Base-by-base conservation (phyloP, 2,113 vertebrate genomes). In the Mirounga angustirostris region DNA sequence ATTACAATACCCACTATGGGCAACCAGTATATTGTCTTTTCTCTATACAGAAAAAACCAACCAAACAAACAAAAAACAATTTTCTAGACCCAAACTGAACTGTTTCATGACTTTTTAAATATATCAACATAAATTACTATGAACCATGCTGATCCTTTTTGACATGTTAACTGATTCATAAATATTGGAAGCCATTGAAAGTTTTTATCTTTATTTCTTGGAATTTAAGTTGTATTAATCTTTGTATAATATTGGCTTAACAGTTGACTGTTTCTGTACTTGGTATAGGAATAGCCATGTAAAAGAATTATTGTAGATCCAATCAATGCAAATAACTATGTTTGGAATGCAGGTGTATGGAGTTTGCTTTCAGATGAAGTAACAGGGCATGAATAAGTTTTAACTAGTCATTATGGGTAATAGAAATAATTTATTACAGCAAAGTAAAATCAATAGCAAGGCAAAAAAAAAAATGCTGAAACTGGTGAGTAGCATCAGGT, bases 351-450 rank as follows among this genome's bases (percentile, higher is more conserved):
- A 97, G 69, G 61, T 96, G 2, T 96, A 89, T 58, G n/a, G 50
- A 97, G 58, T 94, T 95, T 97, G 56, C 33, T 96, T 96, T 97
- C 82, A 81, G 65, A 65, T 89, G 80, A 94, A 96, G 78, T 94
- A 96, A 92, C 89, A 97, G 69, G 67, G 7, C 7, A 28, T 74
- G 69, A 91, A 94, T 21, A 94, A 3, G 16, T 95, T 97, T 97
- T 98, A 98, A 93, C 65, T 94, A 83, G 73, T 96, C 90, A 79
- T 58, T 95, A 82, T 36, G 8, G 8, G 50, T 89, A 89, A 73
- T 24, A 40, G n/a, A 69, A 91, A 91, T 21, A 50, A 33, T 76
- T 84, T 85, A 15, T 59, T 81, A 14, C 16, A 67, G 21, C 36
- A 67, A 59, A 87, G 16, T 94, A 84, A 22, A 96, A n/a, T 30